These are phyloP conservation scores for Hypsibius dujardini DNA, from an alignment of 1,140 invertebrate species.

Conservation along the genomic window DNA sequence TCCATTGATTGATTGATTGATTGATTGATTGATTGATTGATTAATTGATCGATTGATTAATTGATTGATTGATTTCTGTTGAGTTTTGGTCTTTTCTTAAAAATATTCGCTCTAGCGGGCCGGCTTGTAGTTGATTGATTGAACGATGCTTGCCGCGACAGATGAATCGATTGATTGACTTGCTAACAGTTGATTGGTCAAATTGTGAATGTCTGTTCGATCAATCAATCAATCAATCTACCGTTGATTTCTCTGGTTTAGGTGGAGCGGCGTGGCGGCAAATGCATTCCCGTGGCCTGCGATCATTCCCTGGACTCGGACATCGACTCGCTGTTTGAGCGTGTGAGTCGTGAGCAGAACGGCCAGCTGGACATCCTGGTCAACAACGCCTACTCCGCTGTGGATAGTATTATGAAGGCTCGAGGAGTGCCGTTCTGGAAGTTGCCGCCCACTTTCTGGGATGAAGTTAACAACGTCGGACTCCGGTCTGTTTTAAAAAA, in stretches of 20 bases:
- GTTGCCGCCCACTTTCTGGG: slow-evolving; percentile 27
- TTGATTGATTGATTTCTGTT: too few species aligned
- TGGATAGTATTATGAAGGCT: slow-evolving; percentile 21
- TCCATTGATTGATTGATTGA: too few species aligned
- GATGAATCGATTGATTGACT: too few species aligned
- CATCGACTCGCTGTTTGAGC: slow-evolving; percentile 33
- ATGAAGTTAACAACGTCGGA: slow-evolving; percentile 36
- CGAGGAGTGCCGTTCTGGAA: background rate
- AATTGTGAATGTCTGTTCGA: too few species aligned
- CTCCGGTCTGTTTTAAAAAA: slow-evolving; percentile 25
- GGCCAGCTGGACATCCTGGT: slow-evolving; percentile 36
- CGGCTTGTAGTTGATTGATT: too few species aligned
- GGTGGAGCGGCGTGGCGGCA: slow-evolving; percentile 29
- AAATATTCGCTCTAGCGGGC: too few species aligned
- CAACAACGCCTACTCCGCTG: slow-evolving; percentile 37
- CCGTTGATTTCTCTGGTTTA: slow-evolving; percentile 23
- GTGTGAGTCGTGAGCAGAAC: slow-evolving; percentile 30
- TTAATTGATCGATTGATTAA: too few species aligned
- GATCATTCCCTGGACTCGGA: slow-evolving; percentile 35
- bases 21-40: too few species aligned
- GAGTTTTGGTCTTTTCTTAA: too few species aligned
- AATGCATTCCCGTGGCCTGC: slow-evolving; percentile 32
- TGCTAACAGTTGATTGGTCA: too few species aligned
- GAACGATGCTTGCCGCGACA: too few species aligned
- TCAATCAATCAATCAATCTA: too few species aligned